Evolutionary conservation across 2,113 vertebrate genomes (phyloP).

Genomic region (Xyrauchen texanus): DNA sequence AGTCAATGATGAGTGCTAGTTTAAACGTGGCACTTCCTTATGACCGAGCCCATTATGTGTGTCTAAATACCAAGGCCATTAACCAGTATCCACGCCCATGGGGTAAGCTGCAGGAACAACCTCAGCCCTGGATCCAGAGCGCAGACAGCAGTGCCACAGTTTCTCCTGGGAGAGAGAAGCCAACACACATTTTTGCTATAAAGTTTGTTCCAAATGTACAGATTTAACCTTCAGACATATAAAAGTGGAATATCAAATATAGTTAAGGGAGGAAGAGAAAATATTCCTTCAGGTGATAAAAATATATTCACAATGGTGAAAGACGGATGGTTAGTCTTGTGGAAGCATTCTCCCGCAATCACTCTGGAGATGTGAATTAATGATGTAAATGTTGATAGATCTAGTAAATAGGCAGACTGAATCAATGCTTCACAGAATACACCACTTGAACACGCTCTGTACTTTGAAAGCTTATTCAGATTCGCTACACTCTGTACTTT

Average conservation of each 20-base stretch:
- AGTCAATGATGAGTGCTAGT: constrained; percentile 36
- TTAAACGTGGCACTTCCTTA: constrained; percentile 44
- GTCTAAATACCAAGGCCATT: constrained; percentile 59
- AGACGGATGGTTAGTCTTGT: not conserved
- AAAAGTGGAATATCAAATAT: constrained; percentile 3
- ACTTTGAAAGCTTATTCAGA: not conserved
- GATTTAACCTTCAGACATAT: constrained; percentile 11
- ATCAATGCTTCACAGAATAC: not conserved
- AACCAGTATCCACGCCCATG: constrained; percentile 50
- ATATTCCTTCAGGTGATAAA: constrained; percentile 4
- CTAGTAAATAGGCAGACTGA: not conserved
- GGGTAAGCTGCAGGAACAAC: constrained; percentile 36
- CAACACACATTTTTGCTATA: not conserved
- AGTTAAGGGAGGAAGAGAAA: not conserved
- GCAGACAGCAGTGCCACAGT: constrained; percentile 53
- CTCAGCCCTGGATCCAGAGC: constrained; percentile 29
- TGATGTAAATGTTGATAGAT: not conserved
- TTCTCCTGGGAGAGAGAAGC: constrained; percentile 40
- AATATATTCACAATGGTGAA: not conserved
- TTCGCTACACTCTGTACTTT: not conserved
- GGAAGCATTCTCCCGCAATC: not conserved
- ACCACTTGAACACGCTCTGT: not conserved
- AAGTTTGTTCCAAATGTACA: not conserved
- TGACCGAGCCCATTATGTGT: constrained; percentile 56
- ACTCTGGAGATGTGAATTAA: not conserved